These are phyloP conservation scores for Caerostris darwini DNA, from an alignment of 1,140 invertebrate genomes.

Conservation along the genomic window DNA sequence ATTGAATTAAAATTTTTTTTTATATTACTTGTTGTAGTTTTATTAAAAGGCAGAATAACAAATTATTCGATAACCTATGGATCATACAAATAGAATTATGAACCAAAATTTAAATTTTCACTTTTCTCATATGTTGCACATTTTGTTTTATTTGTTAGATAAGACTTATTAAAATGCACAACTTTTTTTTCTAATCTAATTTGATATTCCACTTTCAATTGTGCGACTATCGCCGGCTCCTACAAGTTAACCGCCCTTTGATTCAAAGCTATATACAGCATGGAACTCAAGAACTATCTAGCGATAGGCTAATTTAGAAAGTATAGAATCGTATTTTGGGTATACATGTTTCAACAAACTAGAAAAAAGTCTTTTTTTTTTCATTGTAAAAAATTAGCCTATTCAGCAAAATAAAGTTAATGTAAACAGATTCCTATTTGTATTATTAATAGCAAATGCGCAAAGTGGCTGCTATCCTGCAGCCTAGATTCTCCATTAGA, in stretches of 20 bases:
- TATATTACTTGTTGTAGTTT: too few relatives aligned
- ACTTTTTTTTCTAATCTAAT: conserved; percentile 31
- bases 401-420: background rate
- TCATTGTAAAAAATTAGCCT: background rate
- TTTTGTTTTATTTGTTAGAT: background rate
- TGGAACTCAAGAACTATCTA: conserved; percentile 31
- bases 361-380: conserved; percentile 1
- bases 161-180: conserved; percentile 17
- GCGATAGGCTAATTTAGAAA: conserved; percentile 29
- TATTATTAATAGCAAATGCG: too few relatives aligned
- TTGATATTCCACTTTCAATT: conserved; percentile 31
- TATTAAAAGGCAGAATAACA: too few relatives aligned
- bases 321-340: conserved; percentile 34
- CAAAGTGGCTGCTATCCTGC: too few relatives aligned
- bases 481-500: too few relatives aligned
- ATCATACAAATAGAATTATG: background rate
- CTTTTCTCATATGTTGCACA: conserved; percentile 12
- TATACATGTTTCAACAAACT: conserved; percentile 30
- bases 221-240: conserved; percentile 37
- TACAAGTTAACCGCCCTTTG: conserved; percentile 23
- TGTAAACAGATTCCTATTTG: too few relatives aligned
- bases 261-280: conserved; percentile 70
- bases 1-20: too few relatives aligned
- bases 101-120: background rate
- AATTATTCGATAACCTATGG: too few relatives aligned